Percentiles rank a stretch among this genome's conserved stretches.
Evolutionary conservation across 1,140 invertebrate genomes (phyloP).

Genomic region (Olivierus martensii): DNA sequence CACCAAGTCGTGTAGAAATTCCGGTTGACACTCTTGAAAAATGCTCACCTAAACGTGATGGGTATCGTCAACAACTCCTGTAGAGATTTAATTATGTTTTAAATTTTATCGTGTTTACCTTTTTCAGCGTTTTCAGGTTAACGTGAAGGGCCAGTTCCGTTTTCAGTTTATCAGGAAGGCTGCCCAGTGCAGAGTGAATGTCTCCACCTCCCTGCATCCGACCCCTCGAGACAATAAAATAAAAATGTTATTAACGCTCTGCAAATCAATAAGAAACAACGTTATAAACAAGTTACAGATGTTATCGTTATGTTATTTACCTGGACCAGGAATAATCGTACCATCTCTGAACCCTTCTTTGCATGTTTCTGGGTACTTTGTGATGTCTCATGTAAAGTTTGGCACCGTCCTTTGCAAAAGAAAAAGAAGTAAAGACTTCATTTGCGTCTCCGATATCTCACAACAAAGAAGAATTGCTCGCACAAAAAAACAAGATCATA

Average conservation of each 20-base stretch:
- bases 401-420: slow-evolving; percentile 56
- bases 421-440: too few species aligned
- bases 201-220: slow-evolving; percentile 88
- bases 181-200: slow-evolving; percentile 82
- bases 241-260: neutral
- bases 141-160: slow-evolving; percentile 91
- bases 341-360: slow-evolving; percentile 82
- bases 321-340: slow-evolving; percentile 95
- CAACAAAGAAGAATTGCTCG: too few species aligned
- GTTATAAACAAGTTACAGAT: neutral
- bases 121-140: slow-evolving; percentile 86
- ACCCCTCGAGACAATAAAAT: slow-evolving; percentile 43
- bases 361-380: slow-evolving; percentile 90
- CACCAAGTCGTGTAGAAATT: slow-evolving; percentile 90
- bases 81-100: too few species aligned
- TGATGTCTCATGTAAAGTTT: slow-evolving; percentile 96
- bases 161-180: slow-evolving; percentile 90
- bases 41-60: slow-evolving; percentile 47
- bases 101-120: slow-evolving; percentile 51
- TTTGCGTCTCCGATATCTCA: too few species aligned
- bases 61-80: neutral
- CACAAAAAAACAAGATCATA: too few species aligned
- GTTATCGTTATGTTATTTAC: slow-evolving; percentile 33
- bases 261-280: neutral
- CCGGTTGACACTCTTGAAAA: slow-evolving; percentile 92